A percentile compares a stretch with the other conserved stretches of the same genome.
Evolutionary conservation across 2,888 invertebrate species (phyloP).

Genomic region (Morpho achilles): DNA sequence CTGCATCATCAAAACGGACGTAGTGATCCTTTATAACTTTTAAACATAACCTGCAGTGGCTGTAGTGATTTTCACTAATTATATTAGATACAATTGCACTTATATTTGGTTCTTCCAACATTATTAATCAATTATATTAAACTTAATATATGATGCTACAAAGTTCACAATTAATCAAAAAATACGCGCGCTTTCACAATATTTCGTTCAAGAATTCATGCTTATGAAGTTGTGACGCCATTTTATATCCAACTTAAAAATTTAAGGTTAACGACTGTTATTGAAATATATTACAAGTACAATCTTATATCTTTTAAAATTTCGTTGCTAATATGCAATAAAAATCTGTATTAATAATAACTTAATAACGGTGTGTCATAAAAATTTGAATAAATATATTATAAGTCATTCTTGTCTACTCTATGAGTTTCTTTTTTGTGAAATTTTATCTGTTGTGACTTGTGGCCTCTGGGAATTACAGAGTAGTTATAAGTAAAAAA

Average conservation of each 20-base stretch:
- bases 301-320: too few relatives aligned
- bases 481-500: too few relatives aligned
- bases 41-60: conserved; percentile 69
- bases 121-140: conserved; percentile 3
- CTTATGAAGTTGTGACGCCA: conserved; percentile 17
- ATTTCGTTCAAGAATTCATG: conserved; percentile 60
- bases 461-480: too few relatives aligned
- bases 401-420: too few relatives aligned
- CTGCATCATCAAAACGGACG: conserved; percentile 51
- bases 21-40: conserved; percentile 44
- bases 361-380: too few relatives aligned
- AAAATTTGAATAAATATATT: too few relatives aligned
- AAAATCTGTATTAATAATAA: too few relatives aligned
- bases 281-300: too few relatives aligned
- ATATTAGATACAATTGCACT: conserved; percentile 53
- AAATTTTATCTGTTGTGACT: too few relatives aligned
- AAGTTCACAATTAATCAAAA: conserved; percentile 24
- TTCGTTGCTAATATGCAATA: too few relatives aligned
- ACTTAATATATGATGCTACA: conserved; percentile 1
- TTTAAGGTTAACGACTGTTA: neutral
- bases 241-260: conserved; percentile 17
- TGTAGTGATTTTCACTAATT: conserved; percentile 49
- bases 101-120: conserved; percentile 43
- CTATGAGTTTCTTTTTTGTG: too few relatives aligned
- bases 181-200: conserved; percentile 46